Evolutionary conservation across 37 sponge, comb jelly and placozoan species (phyloP).

Genomic region (Hexactinellida sp.): DNA sequence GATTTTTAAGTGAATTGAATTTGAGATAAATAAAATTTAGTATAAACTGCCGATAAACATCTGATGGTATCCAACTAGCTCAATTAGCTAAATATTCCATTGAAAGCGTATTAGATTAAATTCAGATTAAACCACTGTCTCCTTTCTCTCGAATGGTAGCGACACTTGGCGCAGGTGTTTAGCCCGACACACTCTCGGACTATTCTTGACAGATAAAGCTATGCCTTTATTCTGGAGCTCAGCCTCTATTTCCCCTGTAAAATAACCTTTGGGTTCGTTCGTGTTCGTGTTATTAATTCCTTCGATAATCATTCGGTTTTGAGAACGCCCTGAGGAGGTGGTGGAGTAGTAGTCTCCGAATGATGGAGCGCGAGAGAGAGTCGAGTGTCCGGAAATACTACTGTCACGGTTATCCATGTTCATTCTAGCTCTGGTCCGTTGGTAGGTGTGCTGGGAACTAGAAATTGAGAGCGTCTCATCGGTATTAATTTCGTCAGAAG

Average conservation of each 20-base stretch:
- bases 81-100: too few relatives aligned
- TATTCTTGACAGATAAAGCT: background rate
- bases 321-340: background rate
- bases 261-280: background rate
- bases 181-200: background rate
- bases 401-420: background rate
- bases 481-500: background rate
- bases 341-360: background rate
- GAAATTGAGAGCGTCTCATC: background rate
- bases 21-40: too few relatives aligned
- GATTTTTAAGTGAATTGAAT: background rate
- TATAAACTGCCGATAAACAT: too few relatives aligned
- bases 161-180: background rate
- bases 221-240: constrained; percentile 6
- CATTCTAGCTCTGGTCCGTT: background rate
- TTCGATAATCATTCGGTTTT: background rate
- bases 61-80: too few relatives aligned
- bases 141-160: background rate
- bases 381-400: background rate
- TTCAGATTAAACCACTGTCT: background rate
- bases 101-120: too few relatives aligned
- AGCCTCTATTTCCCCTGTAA: background rate
- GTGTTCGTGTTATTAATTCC: background rate
- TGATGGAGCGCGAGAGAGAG: background rate
- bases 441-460: background rate